Percentiles rank a stretch among this genome's conserved stretches.
These are phyloP conservation scores for Cryptoblepharus egeriae DNA, from an alignment of 2,797 vertebrate species.

Conservation along the genomic window DNA sequence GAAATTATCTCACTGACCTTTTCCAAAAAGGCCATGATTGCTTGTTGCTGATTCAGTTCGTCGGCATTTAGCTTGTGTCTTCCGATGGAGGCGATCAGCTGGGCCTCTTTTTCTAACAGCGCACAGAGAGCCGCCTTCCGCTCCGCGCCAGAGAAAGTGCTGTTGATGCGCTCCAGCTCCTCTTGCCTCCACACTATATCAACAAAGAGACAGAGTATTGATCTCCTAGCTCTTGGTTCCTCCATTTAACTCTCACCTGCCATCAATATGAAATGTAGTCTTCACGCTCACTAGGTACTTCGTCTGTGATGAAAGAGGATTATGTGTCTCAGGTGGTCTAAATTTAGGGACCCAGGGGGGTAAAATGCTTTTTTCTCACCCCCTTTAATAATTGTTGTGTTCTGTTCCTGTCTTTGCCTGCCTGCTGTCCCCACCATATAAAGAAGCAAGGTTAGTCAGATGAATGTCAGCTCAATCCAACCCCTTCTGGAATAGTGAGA, in stretches of 20 bases:
- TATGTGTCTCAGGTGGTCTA: background rate
- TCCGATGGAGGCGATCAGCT: constrained; percentile 85
- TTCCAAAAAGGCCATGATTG: constrained; percentile 78
- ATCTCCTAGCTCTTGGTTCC: constrained; percentile 24
- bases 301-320: background rate
- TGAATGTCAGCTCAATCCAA: too few relatives aligned
- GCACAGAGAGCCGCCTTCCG: constrained; percentile 87
- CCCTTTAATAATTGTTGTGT: background rate
- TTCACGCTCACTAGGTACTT: background rate
- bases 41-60: constrained; percentile 74
- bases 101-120: constrained; percentile 87
- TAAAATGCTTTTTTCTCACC: background rate
- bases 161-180: constrained; percentile 80
- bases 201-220: constrained; percentile 37
- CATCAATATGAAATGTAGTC: constrained; percentile 32
- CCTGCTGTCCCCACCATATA: background rate
- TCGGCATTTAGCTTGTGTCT: constrained; percentile 74
- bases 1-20: constrained; percentile 83
- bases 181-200: constrained; percentile 86
- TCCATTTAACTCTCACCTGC: constrained; percentile 32
- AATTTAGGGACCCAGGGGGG: background rate
- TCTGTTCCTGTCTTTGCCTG: background rate
- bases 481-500: too few relatives aligned
- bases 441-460: background rate
- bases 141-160: constrained; percentile 80